These are phyloP conservation scores for Umimayanthus kanabou DNA, from an alignment of 92 coral and sea anemone species.

Conservation along the genomic window DNA sequence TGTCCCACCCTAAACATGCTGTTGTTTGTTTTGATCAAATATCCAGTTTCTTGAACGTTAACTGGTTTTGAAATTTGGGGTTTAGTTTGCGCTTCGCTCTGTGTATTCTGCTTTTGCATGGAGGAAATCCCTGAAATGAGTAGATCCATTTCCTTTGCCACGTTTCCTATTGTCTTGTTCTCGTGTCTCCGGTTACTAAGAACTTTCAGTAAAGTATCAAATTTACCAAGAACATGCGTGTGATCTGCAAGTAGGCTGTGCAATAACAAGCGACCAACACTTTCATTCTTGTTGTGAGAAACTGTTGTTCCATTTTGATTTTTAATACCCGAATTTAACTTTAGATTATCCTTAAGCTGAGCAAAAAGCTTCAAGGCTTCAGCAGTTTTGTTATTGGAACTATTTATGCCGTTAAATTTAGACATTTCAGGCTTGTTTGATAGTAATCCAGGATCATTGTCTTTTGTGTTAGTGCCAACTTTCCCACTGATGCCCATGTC, in stretches of 20 bases:
- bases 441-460: neutral
- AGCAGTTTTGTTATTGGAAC: neutral
- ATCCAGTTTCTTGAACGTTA: neutral
- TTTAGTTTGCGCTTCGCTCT: neutral
- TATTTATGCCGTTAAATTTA: neutral
- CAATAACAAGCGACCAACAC: neutral
- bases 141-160: neutral
- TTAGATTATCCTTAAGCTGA: neutral
- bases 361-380: neutral
- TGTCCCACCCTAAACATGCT: neutral
- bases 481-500: neutral
- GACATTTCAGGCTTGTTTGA: neutral
- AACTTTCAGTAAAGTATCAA: neutral
- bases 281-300: neutral
- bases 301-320: neutral
- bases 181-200: neutral
- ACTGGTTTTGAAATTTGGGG: neutral
- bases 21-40: neutral
- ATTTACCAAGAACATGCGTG: neutral
- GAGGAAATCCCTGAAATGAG: neutral
- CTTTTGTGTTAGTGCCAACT: neutral
- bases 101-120: neutral
- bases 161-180: neutral
- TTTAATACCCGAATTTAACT: neutral
- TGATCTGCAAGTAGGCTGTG: conserved; percentile 7